These are phyloP conservation scores for Hypolimnas misippus DNA, from an alignment of 2,888 invertebrate species.

Conservation along the genomic window DNA sequence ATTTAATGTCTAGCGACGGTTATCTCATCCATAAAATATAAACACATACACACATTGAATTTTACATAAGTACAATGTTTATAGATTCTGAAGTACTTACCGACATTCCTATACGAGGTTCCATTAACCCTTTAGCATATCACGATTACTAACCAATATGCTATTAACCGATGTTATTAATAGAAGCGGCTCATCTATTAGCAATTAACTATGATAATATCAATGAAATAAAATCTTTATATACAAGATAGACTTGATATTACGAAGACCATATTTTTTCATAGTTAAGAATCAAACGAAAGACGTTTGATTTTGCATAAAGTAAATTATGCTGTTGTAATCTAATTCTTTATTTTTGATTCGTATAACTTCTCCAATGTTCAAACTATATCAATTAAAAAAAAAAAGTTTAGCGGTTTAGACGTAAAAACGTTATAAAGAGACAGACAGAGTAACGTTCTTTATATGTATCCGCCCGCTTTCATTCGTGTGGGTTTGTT, in stretches of 20 bases:
- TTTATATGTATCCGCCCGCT: too few relatives aligned
- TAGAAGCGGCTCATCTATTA: conserved; percentile 29
- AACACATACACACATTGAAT: too few relatives aligned
- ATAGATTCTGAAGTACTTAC: background rate
- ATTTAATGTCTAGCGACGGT: too few relatives aligned
- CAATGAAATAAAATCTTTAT: conserved; percentile 37
- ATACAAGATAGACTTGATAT: conserved; percentile 27
- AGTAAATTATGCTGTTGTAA: background rate
- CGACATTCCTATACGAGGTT: background rate
- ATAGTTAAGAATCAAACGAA: conserved; percentile 30
- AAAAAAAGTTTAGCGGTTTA: too few relatives aligned
- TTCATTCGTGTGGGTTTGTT: too few relatives aligned
- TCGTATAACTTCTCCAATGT: too few relatives aligned
- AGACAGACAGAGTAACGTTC: too few relatives aligned
- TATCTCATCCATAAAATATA: too few relatives aligned
- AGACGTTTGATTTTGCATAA: conserved; percentile 45
- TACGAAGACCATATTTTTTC: conserved; percentile 35
- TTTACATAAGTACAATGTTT: too few relatives aligned
- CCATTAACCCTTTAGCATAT: background rate
- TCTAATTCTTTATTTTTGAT: background rate
- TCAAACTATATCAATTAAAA: too few relatives aligned
- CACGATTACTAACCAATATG: background rate
- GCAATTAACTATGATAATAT: conserved; percentile 30
- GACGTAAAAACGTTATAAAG: too few relatives aligned
- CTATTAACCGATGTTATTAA: conserved; percentile 16